These are phyloP conservation scores for Nautilus pompilius DNA, from an alignment of 1,140 invertebrate species.

Conservation along the genomic window DNA sequence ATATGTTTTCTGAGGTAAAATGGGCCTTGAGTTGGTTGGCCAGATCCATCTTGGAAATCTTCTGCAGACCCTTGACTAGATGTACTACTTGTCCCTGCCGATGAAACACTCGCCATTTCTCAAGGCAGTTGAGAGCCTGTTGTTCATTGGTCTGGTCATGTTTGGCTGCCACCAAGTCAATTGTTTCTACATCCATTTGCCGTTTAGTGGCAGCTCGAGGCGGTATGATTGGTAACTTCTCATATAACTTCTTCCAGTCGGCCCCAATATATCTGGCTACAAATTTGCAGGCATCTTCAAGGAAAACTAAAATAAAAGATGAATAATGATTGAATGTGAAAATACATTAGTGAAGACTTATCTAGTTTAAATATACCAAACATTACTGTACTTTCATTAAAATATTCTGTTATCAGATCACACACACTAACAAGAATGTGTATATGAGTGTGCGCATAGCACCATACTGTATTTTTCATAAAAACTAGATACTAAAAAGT, in stretches of 20 bases:
- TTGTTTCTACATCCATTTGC: conserved; percentile 18
- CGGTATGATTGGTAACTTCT: conserved; percentile 22
- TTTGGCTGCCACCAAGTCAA: conserved; percentile 16
- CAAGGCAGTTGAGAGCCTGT: conserved; percentile 16
- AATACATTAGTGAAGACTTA: not conserved
- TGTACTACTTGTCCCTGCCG: conserved; percentile 16
- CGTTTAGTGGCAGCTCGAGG: conserved; percentile 15
- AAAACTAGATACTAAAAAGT: too few relatives aligned
- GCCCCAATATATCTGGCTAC: conserved; percentile 16
- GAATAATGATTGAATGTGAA: too few relatives aligned
- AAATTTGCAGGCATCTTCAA: conserved; percentile 23
- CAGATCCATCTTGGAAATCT: conserved; percentile 19
- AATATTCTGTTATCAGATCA: too few relatives aligned
- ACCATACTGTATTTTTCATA: too few relatives aligned
- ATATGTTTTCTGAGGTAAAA: conserved; percentile 19
- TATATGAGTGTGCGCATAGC: too few relatives aligned
- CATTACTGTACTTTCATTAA: too few relatives aligned
- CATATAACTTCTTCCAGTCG: conserved; percentile 26
- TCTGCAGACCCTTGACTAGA: conserved; percentile 17
- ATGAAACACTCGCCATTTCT: conserved; percentile 27
- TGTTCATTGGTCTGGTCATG: conserved; percentile 20
- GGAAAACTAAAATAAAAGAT: conserved; percentile 8
- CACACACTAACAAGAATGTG: too few relatives aligned
- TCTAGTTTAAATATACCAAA: not conserved
- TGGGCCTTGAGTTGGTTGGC: conserved; percentile 20